Evolutionary conservation across 2,888 invertebrate species (phyloP), one percentile per base, ranked within the genome.

Genomic region (Drosophila bunnanda): DNA sequence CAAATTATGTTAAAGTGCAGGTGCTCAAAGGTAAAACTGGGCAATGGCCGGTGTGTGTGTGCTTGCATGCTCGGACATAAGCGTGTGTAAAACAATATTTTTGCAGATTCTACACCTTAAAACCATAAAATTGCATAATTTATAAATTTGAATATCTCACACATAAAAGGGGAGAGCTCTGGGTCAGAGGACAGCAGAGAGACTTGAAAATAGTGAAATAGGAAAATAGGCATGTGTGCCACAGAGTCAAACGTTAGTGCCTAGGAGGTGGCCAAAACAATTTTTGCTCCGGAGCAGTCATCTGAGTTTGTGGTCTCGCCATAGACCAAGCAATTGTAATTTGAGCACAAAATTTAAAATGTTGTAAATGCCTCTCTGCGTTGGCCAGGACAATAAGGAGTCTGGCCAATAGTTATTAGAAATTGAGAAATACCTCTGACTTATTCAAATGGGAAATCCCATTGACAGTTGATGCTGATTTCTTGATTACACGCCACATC

Each of bases 11-110:
- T 82, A 86, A 88, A 82, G 87, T 83, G 87, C 80, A 76, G 75
- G 76, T 66, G 70, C 68, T 46, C 58, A 36, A 62, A 58, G 60
- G 54, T n/a, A 69, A 43, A 39, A 17, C 36, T 48, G 43, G 32
- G 39, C 15, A 15, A 9, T 50, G 20, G 3, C 10, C 38, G 30
- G 61, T 78, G 74, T 69, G 86, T 60, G 60, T 77, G 74, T 68
- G 85, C 62, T 74, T 77, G 70, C 82, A 71, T 82, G 78, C 78
- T 60, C 36, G 59, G 46, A 55, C 82, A 76, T 75, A 76, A 76
- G 77, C 79, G 89, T 89, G 88, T 82, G 78, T 78, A 75, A 89
- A 89, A 89, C 84, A 85, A 78, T 85, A 88, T 88, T 89, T 89
- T 77, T 87, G 79, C 76, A 88, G 78, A 85, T 77, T 74, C 74